Base-by-base conservation (phyloP, 2,113 vertebrate species). In the Aviceda subcristata region DNA sequence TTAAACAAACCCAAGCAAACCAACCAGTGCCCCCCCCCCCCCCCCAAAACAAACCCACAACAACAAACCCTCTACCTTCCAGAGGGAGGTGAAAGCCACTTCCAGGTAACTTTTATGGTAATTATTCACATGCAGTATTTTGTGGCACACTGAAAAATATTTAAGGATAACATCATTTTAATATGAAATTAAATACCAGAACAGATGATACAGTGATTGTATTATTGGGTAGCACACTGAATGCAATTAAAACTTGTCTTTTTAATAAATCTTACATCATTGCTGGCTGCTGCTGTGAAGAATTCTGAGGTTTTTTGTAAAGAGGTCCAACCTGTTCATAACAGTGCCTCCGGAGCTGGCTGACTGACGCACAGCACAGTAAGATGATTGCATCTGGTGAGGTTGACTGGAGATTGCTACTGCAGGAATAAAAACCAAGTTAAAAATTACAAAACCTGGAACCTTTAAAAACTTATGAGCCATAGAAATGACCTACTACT, bases 231-330 rank as follows among this genome's bases (percentile, higher is more conserved):
- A 85, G 73, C 69, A 66, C 53, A 62, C 23, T 71, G 73, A 75
- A 94, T 92, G 94, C 30, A 78, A 23, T 94, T 91, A 85, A 85
- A 92, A 57, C 36, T 78, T 94, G 53, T 62, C 81, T 72, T 83
- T 39, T 74, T 86, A 90, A 87, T 95, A 66, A 91, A 85, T 64
- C 55, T 72, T n/a, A 36, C 39, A 45, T 81, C 23, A 11, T 21
- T 94, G 23, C 64, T 77, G 72, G 41, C 80, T 92, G 90, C 72
- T 84, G 82, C 73, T 77, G 30, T 83, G 73, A 83, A 80, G 64
- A 89, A 75, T 60, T 32, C 51, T 30, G 60, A 73, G 57, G 26
- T 41, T 72, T 94, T 83, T 43, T 83, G 67, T 69, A 17, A 67
- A 68, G 64, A 75, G 8, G 9, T 81, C 48, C 48, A 56, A 1